Percentiles rank a stretch among this genome's conserved stretches.
Conservation (phyloP, 2,888 invertebrate genomes). For the Heliconius cydno region DNA sequence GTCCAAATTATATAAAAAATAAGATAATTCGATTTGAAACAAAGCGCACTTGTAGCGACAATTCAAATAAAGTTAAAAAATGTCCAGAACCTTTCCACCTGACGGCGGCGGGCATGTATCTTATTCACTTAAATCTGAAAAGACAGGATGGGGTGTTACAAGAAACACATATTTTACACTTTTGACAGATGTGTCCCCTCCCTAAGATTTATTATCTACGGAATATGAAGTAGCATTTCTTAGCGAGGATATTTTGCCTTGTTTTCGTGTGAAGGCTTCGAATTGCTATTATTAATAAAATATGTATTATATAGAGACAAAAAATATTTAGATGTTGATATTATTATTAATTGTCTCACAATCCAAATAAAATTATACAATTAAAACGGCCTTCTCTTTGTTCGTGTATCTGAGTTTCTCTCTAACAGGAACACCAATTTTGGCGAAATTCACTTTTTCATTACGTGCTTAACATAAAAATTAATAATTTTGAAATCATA, state of each 20-base stretch:
- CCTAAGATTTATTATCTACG: slow-evolving; percentile 73
- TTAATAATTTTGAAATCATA: too few species aligned
- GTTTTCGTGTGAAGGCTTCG: slow-evolving; percentile 65
- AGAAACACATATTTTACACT: slow-evolving; percentile 81
- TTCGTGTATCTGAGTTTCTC: too few species aligned
- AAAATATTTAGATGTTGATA: too few species aligned
- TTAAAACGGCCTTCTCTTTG: too few species aligned
- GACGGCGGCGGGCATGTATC: slow-evolving; percentile 56
- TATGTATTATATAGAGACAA: too few species aligned
- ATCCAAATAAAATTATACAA: too few species aligned
- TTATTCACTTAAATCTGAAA: slow-evolving; percentile 60
- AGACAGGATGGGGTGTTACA: slow-evolving; percentile 61
- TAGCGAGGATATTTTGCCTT: slow-evolving; percentile 65
- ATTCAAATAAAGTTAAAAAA: slow-evolving; percentile 26
- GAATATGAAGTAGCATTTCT: slow-evolving; percentile 74
- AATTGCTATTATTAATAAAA: neutral
- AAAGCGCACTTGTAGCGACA: neutral
- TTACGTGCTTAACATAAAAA: too few species aligned
- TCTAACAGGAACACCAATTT: too few species aligned
- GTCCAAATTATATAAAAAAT: neutral
- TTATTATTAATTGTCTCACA: too few species aligned
- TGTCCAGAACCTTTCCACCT: slow-evolving; percentile 30
- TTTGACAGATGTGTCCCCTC: slow-evolving; percentile 80
- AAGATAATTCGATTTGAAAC: neutral
- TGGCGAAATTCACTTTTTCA: too few species aligned